Conservation (phyloP, 2,113 vertebrate genomes). For the Antennarius striatus region DNA sequence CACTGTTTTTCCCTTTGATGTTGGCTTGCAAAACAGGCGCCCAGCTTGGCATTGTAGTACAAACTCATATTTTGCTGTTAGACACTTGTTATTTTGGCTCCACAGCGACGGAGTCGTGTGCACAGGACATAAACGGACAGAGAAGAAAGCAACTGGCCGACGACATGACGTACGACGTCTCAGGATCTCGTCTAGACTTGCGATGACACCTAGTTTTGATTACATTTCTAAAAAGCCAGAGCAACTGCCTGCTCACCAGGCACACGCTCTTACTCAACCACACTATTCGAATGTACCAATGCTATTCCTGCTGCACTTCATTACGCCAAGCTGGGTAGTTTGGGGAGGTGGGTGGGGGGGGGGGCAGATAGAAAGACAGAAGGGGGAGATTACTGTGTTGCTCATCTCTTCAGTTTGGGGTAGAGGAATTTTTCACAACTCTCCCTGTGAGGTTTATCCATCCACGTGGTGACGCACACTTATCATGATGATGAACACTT, state of each 20-base stretch:
- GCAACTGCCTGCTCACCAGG: no score
- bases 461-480: conserved; percentile 66
- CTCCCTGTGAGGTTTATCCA: conserved; percentile 43
- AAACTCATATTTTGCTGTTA: conserved; percentile 36
- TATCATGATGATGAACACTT: conserved; percentile 34
- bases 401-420: conserved; percentile 46
- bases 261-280: conserved; percentile 30
- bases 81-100: conserved; percentile 37
- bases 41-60: conserved; percentile 17
- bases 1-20: conserved; percentile 63
- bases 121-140: conserved; percentile 5
- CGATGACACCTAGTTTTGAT: no score
- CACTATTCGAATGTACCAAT: conserved; percentile 46
- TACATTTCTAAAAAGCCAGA: no score
- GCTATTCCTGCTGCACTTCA: conserved; percentile 53
- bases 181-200: no score
- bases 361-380: background rate
- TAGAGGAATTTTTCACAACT: conserved; percentile 57
- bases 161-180: no score
- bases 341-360: conserved; percentile 20
- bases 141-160: conserved; percentile 2
- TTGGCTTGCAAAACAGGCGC: conserved; percentile 53
- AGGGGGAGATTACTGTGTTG: conserved; percentile 38
- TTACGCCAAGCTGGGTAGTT: conserved; percentile 42
- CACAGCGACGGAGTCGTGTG: background rate